phyloP scores from a whole-genome alignment of 1,140 invertebrate species.

The Teleogryllus occipitalis region DNA sequence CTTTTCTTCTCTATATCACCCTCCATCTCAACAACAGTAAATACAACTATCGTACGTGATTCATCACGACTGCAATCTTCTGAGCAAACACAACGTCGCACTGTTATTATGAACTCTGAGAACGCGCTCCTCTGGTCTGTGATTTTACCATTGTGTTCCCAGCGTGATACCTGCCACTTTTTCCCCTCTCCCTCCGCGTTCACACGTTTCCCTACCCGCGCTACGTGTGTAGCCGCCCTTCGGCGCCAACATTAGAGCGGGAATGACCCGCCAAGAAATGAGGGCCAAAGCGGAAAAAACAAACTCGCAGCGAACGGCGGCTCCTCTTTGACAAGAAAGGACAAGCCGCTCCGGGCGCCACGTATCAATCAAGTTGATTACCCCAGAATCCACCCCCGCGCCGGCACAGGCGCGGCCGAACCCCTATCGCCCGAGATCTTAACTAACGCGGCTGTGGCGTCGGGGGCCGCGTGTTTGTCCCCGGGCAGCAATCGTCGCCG shows the following conservation, averaged over 20 bases:
- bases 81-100: too few species aligned
- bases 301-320: neutral
- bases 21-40: too few species aligned
- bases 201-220: too few species aligned
- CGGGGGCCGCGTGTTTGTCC: neutral
- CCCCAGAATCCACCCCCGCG: neutral
- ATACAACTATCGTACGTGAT: too few species aligned
- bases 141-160: too few species aligned
- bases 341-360: neutral
- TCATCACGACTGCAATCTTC: too few species aligned
- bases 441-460: neutral
- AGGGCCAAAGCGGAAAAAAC: neutral
- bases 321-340: neutral
- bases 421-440: neutral
- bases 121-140: too few species aligned
- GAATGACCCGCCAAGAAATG: neutral
- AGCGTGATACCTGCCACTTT: neutral
- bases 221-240: too few species aligned
- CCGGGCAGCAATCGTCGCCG: too few species aligned
- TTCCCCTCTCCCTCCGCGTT: neutral
- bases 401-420: too few species aligned
- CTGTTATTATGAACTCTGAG: too few species aligned
- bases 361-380: neutral
- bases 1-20: too few species aligned
- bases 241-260: neutral